Evolutionary conservation across 2,888 invertebrate genomes (phyloP).

Genomic region (Lycocerus yunnanus): DNA sequence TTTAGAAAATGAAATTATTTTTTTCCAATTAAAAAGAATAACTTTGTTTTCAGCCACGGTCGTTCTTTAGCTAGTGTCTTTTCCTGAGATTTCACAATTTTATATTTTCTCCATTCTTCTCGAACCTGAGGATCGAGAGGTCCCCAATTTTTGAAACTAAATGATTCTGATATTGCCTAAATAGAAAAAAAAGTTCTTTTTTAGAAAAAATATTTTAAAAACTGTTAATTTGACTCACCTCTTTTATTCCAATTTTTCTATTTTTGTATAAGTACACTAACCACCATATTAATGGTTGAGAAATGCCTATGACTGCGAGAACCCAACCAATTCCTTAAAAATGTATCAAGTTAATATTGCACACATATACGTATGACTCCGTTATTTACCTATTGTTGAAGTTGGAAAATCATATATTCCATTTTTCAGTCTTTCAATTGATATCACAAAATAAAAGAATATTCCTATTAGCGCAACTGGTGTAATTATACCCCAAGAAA

Average conservation of each 20-base stretch:
- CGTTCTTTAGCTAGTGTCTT: background rate
- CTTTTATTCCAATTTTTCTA: background rate
- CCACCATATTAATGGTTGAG: conserved; percentile 31
- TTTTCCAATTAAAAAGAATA: background rate
- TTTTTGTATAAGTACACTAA: conserved; percentile 29
- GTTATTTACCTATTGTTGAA: conserved; percentile 52
- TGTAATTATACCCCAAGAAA: conserved; percentile 75
- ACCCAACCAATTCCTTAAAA: conserved; percentile 31
- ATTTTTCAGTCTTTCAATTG: conserved; percentile 63
- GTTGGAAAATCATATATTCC: conserved; percentile 63
- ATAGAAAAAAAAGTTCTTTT: background rate
- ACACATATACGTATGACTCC: too few relatives aligned
- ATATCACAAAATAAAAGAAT: conserved; percentile 67
- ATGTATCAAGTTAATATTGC: background rate
- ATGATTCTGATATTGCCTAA: background rate
- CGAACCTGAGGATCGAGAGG: conserved; percentile 25
- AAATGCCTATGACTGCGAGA: conserved; percentile 27
- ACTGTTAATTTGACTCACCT: background rate
- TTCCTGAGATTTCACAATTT: conserved; percentile 21
- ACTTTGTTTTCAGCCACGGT: background rate
- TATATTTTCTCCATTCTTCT: conserved; percentile 36
- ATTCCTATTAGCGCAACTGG: conserved; percentile 71
- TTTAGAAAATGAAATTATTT: background rate
- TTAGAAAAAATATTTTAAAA: background rate
- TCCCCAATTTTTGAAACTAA: conserved; percentile 28